Conservation (phyloP, 1,140 invertebrate species). For the Drosophila serrata region DNA sequence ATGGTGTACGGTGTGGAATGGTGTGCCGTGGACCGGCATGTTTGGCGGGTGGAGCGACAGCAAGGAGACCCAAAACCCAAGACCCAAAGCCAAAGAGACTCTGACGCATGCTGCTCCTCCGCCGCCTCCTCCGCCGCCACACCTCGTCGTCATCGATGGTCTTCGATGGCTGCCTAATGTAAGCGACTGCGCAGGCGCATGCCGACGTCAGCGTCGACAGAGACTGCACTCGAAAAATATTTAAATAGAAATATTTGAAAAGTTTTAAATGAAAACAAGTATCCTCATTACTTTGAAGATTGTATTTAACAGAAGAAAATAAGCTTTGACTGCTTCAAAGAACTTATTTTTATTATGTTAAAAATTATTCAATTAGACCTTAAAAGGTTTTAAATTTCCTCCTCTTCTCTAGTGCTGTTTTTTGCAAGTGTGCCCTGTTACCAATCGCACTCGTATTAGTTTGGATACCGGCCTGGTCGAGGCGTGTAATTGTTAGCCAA, state of each 20-base stretch:
- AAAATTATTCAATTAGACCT: not conserved
- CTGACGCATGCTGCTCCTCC: conserved; percentile 65
- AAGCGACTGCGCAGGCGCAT: conserved; percentile 77
- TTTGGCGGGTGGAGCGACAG: conserved; percentile 6
- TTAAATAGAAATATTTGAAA: not conserved
- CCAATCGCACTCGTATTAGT: conserved; percentile 47
- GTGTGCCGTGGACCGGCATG: conserved; percentile 10
- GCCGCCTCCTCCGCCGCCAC: conserved; percentile 9
- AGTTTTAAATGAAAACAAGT: too few species aligned
- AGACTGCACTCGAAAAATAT: conserved; percentile 41
- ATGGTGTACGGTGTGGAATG: conserved; percentile 12
- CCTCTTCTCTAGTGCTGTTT: not conserved
- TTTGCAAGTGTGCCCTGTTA: conserved; percentile 10
- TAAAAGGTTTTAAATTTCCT: not conserved
- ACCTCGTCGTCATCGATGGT: conserved; percentile 10
- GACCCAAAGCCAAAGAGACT: conserved; percentile 2
- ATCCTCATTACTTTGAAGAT: not conserved
- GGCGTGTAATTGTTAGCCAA: conserved; percentile 82
- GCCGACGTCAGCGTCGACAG: conserved; percentile 59
- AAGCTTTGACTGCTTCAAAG: not conserved
- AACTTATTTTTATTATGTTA: not conserved
- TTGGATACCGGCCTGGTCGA: conserved; percentile 54
- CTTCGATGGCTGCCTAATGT: conserved; percentile 62
- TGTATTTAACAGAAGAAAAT: not conserved
- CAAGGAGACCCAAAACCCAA: conserved; percentile 30